Base-by-base conservation (phyloP, 2,113 vertebrate species). In the Ascaphus truei region DNA sequence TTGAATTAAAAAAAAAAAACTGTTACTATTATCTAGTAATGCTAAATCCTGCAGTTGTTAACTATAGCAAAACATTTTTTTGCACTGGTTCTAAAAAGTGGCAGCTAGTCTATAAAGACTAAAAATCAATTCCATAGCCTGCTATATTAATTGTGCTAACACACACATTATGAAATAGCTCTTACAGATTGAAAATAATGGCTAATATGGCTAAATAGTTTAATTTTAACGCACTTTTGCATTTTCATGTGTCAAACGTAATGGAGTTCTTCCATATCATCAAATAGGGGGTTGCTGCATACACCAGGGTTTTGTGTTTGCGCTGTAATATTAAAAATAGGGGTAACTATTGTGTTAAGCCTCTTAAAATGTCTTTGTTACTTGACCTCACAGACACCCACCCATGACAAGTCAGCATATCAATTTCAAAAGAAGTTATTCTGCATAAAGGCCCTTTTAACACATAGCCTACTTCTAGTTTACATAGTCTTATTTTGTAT, bases 281-380 rank as follows among this genome's bases (percentile, higher is more conserved):
- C 53, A 68, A 68, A 48, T 58, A 27, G 55, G 50, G 41, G 15
- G 15, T 37, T 57, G 1, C 2, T 36, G 41, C 30, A 20, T 34
- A 58, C 39, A 36, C 13, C 13, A n/a, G 41, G 52, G 5, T 53
- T 47, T 58, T 57, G 37, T 34, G 29, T 48, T 58, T 36, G 39
- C 29, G 29, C 27, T 22, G 39, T 23, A 10, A 43, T 53, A 68
- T 68, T 59, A 68, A 34, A 58, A n/a, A 47, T n/a, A 27, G 25
- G 20, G 52, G 26, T 30, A 34, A 47, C 34, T 57, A 12, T 68
- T 34, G 41, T 11, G 52, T 58, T 68, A 27, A 34, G 52, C 53
- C 56, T 56, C 56, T 33, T 23, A 37, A 48, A 48, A 34, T 57
- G 65, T 68, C 65, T 68, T 68, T 68, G 55, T 68, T 58, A 48